Percentiles rank a stretch among this genome's conserved stretches.
Evolutionary conservation across 2,888 invertebrate genomes (phyloP).

Genomic region (Amiota communis): DNA sequence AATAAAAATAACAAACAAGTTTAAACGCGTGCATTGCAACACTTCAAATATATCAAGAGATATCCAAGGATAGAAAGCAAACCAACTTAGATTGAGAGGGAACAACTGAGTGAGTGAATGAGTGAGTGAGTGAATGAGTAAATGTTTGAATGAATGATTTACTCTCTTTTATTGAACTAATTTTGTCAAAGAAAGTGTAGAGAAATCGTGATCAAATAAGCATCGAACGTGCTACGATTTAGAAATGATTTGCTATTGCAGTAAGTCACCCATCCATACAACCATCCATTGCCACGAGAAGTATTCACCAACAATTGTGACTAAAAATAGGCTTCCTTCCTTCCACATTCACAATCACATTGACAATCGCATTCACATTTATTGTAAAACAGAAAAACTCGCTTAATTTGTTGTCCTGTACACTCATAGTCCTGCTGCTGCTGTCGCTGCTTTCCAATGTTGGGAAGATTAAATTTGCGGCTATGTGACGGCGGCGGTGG

Average conservation of each 20-base stretch:
- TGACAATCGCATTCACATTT: not conserved
- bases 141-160: slow-evolving; percentile 21
- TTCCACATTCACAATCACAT: too few species aligned
- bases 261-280: too few species aligned
- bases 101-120: too few species aligned
- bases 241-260: slow-evolving; percentile 15
- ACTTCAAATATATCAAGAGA: not conserved
- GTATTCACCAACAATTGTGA: not conserved
- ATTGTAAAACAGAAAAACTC: slow-evolving; percentile 15
- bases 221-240: slow-evolving; percentile 27
- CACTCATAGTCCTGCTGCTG: not conserved
- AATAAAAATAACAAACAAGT: slow-evolving; percentile 7
- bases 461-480: slow-evolving; percentile 19
- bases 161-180: slow-evolving; percentile 25
- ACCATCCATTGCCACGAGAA: too few species aligned
- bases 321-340: slow-evolving; percentile 16
- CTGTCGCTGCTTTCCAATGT: not conserved
- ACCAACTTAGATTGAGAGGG: too few species aligned
- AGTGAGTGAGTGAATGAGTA: not conserved
- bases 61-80: too few species aligned
- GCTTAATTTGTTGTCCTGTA: not conserved
- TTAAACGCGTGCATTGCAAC: not conserved
- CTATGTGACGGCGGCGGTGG: not conserved
- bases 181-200: slow-evolving; percentile 28
- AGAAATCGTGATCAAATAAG: slow-evolving; percentile 30